These are phyloP conservation scores for Cenopis cana DNA, from an alignment of 2,888 invertebrate genomes.

Conservation along the genomic window DNA sequence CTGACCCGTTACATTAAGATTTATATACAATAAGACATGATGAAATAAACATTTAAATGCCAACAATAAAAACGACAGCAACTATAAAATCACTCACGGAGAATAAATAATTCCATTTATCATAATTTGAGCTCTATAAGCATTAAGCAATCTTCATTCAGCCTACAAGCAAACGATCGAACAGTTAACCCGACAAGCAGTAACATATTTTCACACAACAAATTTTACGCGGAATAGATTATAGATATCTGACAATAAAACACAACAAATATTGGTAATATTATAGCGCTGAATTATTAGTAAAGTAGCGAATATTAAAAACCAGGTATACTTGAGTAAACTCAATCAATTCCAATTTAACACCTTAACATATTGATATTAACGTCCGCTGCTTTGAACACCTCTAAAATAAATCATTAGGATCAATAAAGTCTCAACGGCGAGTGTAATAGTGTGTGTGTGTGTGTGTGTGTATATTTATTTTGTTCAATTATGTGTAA, in stretches of 20 bases:
- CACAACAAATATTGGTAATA: neutral
- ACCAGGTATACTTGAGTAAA: neutral
- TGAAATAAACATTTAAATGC: slow-evolving; percentile 7
- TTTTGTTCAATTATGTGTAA: neutral
- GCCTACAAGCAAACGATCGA: slow-evolving; percentile 19
- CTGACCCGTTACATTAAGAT: slow-evolving; percentile 22
- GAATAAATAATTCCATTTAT: slow-evolving; percentile 8
- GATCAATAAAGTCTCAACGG: neutral
- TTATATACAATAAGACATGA: neutral
- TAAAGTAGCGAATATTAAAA: neutral
- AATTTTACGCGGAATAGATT: neutral
- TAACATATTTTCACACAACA: slow-evolving; percentile 10
- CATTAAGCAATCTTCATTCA: slow-evolving; percentile 6
- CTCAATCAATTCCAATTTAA: neutral
- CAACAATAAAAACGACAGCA: slow-evolving; percentile 13
- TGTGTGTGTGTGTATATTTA: neutral
- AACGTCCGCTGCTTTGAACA: neutral
- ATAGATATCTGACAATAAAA: neutral
- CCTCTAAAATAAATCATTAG: neutral
- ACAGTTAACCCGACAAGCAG: slow-evolving; percentile 4
- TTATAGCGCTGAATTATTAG: neutral
- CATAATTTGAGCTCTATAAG: slow-evolving; percentile 19
- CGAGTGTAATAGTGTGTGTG: neutral
- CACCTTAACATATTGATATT: neutral
- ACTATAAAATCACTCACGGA: neutral